Evolutionary conservation across 2,888 invertebrate species (phyloP).

Genomic region (Cancer borealis): DNA sequence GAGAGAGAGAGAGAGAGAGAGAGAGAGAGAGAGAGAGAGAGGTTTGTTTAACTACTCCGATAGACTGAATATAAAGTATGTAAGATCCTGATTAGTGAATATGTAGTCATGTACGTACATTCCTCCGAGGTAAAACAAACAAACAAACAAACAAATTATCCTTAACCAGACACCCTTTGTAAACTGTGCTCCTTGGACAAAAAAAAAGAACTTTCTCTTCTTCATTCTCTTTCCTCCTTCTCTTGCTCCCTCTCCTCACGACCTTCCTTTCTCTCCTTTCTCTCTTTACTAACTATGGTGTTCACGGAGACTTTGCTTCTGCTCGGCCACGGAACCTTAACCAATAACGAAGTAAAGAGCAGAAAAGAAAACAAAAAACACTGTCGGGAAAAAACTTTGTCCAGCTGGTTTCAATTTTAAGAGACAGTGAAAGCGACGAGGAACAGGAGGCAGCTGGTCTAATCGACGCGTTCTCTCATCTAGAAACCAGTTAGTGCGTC

Average conservation of each 20-base stretch:
- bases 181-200: background rate
- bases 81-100: background rate
- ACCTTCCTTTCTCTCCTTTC: background rate
- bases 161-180: background rate
- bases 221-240: background rate
- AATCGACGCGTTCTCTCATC: background rate
- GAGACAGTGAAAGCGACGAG: background rate
- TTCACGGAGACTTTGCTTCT: background rate
- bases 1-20: too few species aligned
- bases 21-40: too few species aligned
- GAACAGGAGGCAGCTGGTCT: background rate
- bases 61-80: background rate
- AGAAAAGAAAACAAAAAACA: background rate
- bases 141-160: background rate
- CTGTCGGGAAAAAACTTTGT: background rate
- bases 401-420: background rate
- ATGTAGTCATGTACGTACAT: background rate
- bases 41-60: background rate
- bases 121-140: background rate
- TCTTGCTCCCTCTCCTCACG: background rate
- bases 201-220: background rate
- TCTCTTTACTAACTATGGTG: background rate
- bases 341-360: background rate
- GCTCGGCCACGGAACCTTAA: background rate
- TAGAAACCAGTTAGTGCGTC: background rate